Conservation (phyloP, 2,113 vertebrate genomes). For the Aphelocoma coerulescens region DNA sequence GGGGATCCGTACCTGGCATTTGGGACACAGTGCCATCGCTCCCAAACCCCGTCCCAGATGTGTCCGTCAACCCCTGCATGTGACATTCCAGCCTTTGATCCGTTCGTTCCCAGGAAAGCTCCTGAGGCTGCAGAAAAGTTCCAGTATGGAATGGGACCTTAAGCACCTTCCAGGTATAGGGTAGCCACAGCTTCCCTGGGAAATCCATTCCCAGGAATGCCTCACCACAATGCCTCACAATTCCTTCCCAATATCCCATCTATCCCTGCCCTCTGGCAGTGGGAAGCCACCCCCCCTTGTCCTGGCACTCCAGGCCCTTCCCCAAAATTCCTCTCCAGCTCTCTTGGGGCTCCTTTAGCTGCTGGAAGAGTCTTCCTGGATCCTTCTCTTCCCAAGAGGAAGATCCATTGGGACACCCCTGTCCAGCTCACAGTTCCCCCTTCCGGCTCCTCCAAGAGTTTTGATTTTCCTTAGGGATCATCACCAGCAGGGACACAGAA, state of each 20-base stretch:
- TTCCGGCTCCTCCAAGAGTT: background rate
- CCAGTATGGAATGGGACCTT: background rate
- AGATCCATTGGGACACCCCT: background rate
- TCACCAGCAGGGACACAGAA: background rate
- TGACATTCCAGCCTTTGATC: background rate
- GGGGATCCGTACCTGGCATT: background rate
- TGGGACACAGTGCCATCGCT: fast-evolving
- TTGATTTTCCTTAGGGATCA: background rate
- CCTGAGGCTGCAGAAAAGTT: background rate
- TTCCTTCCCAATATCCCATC: background rate
- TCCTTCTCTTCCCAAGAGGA: background rate
- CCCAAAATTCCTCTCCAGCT: background rate
- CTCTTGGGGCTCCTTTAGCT: background rate
- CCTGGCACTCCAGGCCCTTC: background rate
- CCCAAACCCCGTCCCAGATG: background rate
- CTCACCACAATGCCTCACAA: too few species aligned
- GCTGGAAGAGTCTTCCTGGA: background rate
- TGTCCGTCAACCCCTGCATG: background rate
- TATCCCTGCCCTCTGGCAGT: background rate
- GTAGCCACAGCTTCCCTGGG: background rate
- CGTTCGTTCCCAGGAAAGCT: fast-evolving
- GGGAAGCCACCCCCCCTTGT: background rate
- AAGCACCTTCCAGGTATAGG: background rate
- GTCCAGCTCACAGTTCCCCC: background rate
- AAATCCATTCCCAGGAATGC: background rate